Base-by-base conservation (phyloP, 2,797 vertebrate species). In the Nannoperca obscura region DNA sequence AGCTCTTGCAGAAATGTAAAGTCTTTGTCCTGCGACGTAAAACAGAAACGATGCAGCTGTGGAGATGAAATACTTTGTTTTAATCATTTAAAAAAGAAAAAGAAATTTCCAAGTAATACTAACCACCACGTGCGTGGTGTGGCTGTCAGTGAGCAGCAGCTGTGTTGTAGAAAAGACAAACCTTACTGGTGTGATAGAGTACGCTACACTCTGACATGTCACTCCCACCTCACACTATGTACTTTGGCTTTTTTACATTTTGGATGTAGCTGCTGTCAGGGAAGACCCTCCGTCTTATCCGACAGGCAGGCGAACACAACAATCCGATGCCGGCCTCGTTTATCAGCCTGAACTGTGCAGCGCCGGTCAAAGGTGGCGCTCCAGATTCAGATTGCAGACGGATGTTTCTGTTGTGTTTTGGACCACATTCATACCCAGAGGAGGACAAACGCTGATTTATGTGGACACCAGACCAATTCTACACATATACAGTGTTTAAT, bases 141-240 rank as follows among this genome's bases (percentile, higher is more conserved):
- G 62, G 60, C 13, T 70, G 27, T 71, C 55, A 32, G 64, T 68
- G 71, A 85, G 81, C 87, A 88, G 86, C 84, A 80, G 84, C 55
- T 76, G 14, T 68, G 69, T 79, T 65, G 71, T 89, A 59, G 77
- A 62, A 78, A 81, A 89, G 86, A 86, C 74, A 89, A 94, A 92
- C 91, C 90, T 93, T 92, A 92, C 93, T 93, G 92, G 91, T 94
- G 89, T 92, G 86, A 92, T 83, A 69, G 88, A 84, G 36, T 38
- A 38, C 2, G 36, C 9, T 38, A 19, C 69, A 80, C 76, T 82
- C 69, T 74, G 47, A 83, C 58, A 74, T 44, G 50, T 65, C 46
- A 32, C 53, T 86, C 79, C 60, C 62, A 75, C 55, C 32, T 47
- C 5, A 57, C 47, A 38, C 34, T 17, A 19, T 34, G 7, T 49